Evolutionary conservation across 2,888 invertebrate species (phyloP).

Genomic region (Netelia inedita): DNA sequence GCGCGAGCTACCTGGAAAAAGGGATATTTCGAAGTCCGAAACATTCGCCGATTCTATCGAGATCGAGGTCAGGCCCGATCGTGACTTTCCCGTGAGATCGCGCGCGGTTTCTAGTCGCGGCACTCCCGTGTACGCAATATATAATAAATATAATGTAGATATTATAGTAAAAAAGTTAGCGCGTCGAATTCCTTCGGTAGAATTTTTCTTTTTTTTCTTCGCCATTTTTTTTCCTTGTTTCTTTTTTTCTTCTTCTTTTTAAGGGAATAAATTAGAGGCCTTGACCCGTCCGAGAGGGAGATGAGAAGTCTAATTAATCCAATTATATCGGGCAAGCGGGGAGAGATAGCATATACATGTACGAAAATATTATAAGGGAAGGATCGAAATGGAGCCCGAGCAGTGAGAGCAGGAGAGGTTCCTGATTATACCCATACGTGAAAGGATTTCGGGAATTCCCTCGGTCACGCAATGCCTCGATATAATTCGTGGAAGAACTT

Average conservation of each 20-base stretch:
- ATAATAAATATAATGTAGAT: constrained; percentile 12
- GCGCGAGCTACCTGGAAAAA: constrained; percentile 21
- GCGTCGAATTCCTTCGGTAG: constrained; percentile 51
- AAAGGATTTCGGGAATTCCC: constrained; percentile 77
- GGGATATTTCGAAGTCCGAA: constrained; percentile 28
- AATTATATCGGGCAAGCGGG: constrained; percentile 76
- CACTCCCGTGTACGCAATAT: neutral
- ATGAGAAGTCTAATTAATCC: constrained; percentile 80
- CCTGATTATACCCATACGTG: constrained; percentile 76
- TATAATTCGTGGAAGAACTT: constrained; percentile 82
- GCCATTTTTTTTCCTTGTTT: constrained; percentile 28
- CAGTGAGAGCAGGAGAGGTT: constrained; percentile 68
- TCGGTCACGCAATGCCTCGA: constrained; percentile 81
- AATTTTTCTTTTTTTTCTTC: neutral
- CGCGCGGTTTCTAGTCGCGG: constrained; percentile 2
- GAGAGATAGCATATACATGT: constrained; percentile 45
- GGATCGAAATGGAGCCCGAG: constrained; percentile 59
- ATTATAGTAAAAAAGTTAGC: constrained; percentile 10
- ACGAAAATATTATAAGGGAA: constrained; percentile 65
- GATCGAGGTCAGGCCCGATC: constrained; percentile 52
- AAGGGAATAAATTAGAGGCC: constrained; percentile 61
- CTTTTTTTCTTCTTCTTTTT: constrained; percentile 21
- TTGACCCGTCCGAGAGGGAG: constrained; percentile 74
- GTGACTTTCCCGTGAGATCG: constrained; percentile 55
- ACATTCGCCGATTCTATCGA: constrained; percentile 35